Conservation (phyloP, 2,113 vertebrate genomes). For the Rhinolophus sinicus region DNA sequence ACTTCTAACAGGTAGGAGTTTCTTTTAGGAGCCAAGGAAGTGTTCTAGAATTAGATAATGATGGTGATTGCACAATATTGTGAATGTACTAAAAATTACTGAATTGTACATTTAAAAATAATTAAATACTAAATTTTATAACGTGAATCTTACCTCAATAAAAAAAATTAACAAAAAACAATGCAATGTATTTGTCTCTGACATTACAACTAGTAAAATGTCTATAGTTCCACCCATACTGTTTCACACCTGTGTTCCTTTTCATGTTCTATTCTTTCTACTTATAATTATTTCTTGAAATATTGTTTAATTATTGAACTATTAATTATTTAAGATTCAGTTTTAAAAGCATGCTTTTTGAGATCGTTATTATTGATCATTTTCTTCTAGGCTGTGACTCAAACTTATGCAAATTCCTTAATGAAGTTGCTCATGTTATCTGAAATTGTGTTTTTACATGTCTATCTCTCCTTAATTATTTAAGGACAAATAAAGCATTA, state of each 20-base stretch:
- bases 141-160: background rate
- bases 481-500: background rate
- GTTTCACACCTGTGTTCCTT: background rate
- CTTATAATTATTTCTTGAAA: background rate
- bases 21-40: background rate
- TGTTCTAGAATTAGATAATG: background rate
- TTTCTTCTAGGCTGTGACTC: background rate
- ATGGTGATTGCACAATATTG: background rate
- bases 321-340: background rate
- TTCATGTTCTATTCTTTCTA: background rate
- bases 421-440: background rate
- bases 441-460: background rate
- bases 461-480: background rate
- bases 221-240: background rate
- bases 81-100: background rate
- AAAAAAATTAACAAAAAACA: background rate
- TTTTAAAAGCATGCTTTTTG: background rate
- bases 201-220: background rate
- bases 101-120: background rate
- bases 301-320: background rate
- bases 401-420: background rate
- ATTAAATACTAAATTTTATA: background rate
- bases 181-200: background rate
- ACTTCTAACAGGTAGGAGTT: background rate
- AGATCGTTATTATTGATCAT: background rate